Percentiles rank a stretch among this genome's conserved stretches.
Conservation (phyloP, 2,797 vertebrate species). For the Microctenopoma lineatum region DNA sequence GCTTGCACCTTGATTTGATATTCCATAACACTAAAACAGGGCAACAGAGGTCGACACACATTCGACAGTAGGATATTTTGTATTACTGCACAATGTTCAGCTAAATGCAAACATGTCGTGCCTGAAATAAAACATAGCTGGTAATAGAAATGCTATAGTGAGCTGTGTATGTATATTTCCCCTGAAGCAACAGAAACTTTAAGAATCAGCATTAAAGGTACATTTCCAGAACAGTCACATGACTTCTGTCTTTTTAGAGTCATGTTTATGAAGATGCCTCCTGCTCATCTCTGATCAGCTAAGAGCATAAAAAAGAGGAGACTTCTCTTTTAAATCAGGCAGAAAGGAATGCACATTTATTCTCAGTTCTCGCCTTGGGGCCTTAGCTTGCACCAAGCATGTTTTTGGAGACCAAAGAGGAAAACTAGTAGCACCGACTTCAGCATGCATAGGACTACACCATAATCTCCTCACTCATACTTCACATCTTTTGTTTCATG, state of each 20-base stretch:
- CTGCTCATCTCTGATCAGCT: conserved; percentile 73
- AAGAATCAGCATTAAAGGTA: conserved; percentile 31
- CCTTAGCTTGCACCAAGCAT: conserved; percentile 70
- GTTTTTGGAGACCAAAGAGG: conserved; percentile 60
- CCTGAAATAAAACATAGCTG: neutral
- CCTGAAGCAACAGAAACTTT: conserved; percentile 11
- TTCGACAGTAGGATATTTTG: conserved; percentile 9
- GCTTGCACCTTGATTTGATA: conserved; percentile 15
- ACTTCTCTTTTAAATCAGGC: conserved; percentile 78
- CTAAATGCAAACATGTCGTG: conserved; percentile 5
- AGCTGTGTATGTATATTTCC: neutral
- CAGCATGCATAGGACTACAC: conserved; percentile 37
- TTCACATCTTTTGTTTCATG: conserved; percentile 22
- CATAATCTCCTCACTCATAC: conserved; percentile 19
- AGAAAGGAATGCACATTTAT: conserved; percentile 81
- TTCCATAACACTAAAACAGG: neutral
- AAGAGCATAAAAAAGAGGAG: conserved; percentile 68
- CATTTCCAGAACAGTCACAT: conserved; percentile 33
- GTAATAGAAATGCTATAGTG: neutral
- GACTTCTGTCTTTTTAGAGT: conserved; percentile 32
- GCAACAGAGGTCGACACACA: neutral
- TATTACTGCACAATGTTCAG: conserved; percentile 8
- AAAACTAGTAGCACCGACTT: conserved; percentile 53
- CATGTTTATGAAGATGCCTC: conserved; percentile 60
- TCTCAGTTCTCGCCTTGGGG: conserved; percentile 63